Percentiles rank a stretch among this genome's conserved stretches.
phyloP scores from a whole-genome alignment of 2,888 invertebrate genomes.

The Meteorus colon region DNA sequence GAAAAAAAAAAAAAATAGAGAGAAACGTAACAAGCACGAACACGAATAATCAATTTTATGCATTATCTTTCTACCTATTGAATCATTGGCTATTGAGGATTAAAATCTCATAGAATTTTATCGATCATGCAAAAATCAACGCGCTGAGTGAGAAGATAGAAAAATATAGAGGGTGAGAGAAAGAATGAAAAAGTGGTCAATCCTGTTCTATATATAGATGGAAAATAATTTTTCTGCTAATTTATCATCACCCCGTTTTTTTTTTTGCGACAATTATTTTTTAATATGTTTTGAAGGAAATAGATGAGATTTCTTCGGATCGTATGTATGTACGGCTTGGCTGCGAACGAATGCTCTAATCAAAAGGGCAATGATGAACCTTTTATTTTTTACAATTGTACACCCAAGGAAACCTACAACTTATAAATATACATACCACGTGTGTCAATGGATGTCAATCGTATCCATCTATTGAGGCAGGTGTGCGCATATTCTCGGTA shows the following conservation, averaged over 20 bases:
- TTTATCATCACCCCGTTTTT: background rate
- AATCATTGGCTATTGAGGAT: constrained; percentile 31
- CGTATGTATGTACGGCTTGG: background rate
- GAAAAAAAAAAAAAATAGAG: background rate
- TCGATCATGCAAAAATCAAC: background rate
- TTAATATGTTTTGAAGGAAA: background rate
- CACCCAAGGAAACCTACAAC: background rate
- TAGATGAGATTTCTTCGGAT: background rate
- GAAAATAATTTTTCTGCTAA: constrained; percentile 1
- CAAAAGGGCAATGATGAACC: constrained; percentile 20
- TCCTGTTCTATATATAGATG: background rate
- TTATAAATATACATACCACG: no score
- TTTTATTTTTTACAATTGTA: constrained; percentile 37
- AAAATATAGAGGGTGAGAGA: background rate
- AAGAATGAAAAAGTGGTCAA: background rate
- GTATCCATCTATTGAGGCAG: no score
- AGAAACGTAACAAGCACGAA: constrained; percentile 3
- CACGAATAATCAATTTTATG: constrained; percentile 22
- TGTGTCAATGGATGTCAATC: no score
- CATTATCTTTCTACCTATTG: constrained; percentile 15
- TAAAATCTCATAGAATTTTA: constrained; percentile 16
- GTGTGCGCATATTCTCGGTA: no score
- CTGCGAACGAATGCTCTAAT: constrained; percentile 34
- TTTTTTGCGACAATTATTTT: background rate
- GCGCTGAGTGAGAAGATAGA: background rate